Conservation (phyloP, 2,113 vertebrate genomes). For the Perca fluviatilis region DNA sequence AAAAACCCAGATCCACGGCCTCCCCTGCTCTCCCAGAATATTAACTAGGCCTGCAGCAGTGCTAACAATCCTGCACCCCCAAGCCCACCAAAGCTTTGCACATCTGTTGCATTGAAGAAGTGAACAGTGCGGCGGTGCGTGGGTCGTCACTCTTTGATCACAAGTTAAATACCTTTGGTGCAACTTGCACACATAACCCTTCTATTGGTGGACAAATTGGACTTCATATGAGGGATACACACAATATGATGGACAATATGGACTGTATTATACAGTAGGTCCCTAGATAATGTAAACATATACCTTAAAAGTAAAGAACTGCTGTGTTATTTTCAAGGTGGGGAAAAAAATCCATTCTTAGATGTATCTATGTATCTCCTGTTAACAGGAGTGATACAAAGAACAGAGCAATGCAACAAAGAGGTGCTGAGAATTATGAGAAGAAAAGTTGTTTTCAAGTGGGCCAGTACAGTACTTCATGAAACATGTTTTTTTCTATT, state of each 20-base stretch:
- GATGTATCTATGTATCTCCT: no score
- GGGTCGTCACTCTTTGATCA: conserved; percentile 9
- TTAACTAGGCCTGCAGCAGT: conserved; percentile 69
- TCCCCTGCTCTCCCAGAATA: conserved; percentile 73
- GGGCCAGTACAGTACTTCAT: neutral
- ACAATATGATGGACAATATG: neutral
- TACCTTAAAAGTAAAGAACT: neutral
- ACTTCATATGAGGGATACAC: neutral
- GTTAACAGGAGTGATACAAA: neutral
- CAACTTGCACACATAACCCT: neutral
- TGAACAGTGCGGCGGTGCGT: neutral
- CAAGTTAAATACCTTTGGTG: neutral
- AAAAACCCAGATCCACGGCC: conserved; percentile 60
- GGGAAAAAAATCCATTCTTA: no score
- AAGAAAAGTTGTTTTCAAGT: neutral
- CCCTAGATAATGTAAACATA: neutral
- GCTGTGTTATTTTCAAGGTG: no score
- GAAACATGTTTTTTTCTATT: no score
- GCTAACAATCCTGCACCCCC: conserved; percentile 33
- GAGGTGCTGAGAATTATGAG: neutral
- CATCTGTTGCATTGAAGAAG: conserved; percentile 25
- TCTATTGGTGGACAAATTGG: neutral
- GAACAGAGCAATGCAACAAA: neutral
- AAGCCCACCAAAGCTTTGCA: conserved; percentile 32
- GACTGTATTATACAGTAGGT: neutral